Evolutionary conservation across 2,797 vertebrate genomes (phyloP).

Genomic region (Eidolon dupreanum): DNA sequence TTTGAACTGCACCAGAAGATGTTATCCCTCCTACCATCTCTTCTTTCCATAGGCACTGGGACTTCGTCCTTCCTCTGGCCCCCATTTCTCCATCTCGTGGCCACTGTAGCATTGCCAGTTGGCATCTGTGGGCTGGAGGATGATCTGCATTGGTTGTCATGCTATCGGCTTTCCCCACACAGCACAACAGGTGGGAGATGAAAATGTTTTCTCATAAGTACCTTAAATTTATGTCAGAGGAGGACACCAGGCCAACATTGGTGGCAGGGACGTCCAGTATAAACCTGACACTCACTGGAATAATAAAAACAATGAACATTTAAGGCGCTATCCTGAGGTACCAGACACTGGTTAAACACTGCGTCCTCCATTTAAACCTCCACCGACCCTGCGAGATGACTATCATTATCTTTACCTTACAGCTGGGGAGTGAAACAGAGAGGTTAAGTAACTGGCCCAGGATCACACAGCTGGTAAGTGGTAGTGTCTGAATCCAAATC

Average conservation of each 20-base stretch:
- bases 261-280: not conserved
- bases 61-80: not conserved
- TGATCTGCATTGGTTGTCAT: fast-evolving
- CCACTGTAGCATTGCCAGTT: not conserved
- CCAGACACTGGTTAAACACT: not conserved
- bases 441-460: not conserved
- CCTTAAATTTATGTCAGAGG: not conserved
- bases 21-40: not conserved
- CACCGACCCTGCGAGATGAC: not conserved
- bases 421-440: not conserved
- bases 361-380: not conserved
- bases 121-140: not conserved
- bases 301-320: not conserved
- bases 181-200: not conserved
- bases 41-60: not conserved
- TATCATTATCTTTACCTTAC: not conserved
- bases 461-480: not conserved
- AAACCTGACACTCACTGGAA: not conserved
- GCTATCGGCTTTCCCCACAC: not conserved
- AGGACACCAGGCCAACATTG: not conserved
- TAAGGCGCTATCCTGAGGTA: fast-evolving
- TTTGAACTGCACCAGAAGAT: not conserved
- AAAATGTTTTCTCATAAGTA: not conserved
- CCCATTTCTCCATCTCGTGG: not conserved
- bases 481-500: not conserved